Base-by-base conservation (phyloP, 2,113 vertebrate genomes). In the Suncus etruscus region DNA sequence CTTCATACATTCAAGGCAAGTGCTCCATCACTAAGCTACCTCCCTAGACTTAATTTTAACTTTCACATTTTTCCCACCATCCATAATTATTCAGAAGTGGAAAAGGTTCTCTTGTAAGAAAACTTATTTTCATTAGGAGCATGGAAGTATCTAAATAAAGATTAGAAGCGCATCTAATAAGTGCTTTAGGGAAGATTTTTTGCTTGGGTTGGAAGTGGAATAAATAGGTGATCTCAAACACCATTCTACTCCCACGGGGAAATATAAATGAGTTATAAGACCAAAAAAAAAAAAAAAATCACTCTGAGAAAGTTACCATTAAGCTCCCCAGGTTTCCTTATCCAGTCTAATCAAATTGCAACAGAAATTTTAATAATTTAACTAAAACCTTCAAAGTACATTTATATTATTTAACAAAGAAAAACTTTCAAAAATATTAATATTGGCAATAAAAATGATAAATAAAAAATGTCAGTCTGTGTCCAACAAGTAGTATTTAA, bases 341-440 rank as follows among this genome's bases (percentile, higher is more conserved):
- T 39, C 39, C 39, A 39, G 39, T 39, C 39, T 39, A 39, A 39
- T 39, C 39, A 39, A 39, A 39, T 3, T 3, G 39, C 39, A 39
- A 39, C 39, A 39, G 39, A 39, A 39, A 39, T 39, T 39, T 39
- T 39, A 39, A 39, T 39, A 39, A 39, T 39, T 39, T 39, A 39
- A 39, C 39, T 39, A 39, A 39, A 39, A 39, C 54, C 18, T 58
- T n/a, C n/a, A n/a, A n/a, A n/a, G 6, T 58, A 58, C 12, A 58
- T 20, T 6, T 11, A 20, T 20, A 58, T 39, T 39, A 61, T 22
- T 63, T 96, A 91, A 73, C 45, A 86, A 65, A 58, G 31, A 65
- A 96, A 80, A 86, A 61, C 12, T 39, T 84, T 66, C 78, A n/a
- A 89, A 91, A 85, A 72, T 84, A 9, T n/a, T 18, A 77, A 73